Conservation (phyloP, 2,888 invertebrate genomes). For the Diloba caeruleocephala region DNA sequence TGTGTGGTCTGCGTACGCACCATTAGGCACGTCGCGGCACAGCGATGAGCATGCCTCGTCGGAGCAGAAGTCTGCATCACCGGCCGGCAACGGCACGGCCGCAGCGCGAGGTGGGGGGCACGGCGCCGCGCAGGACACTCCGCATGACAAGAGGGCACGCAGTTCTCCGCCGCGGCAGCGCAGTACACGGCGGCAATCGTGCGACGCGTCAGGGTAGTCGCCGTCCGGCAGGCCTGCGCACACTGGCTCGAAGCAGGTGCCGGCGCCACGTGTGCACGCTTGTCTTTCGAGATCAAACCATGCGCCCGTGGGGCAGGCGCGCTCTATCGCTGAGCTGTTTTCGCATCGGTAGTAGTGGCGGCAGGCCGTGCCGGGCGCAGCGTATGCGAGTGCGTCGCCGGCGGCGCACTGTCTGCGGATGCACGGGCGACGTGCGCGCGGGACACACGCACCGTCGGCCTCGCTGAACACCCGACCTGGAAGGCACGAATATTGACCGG, state of each 20-base stretch:
- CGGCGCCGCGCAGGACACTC: slow-evolving; percentile 61
- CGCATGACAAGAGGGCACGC: slow-evolving; percentile 73
- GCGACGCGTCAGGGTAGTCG: slow-evolving; percentile 88
- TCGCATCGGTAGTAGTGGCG: slow-evolving; percentile 89
- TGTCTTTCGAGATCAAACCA: slow-evolving; percentile 89
- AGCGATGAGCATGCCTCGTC: slow-evolving; percentile 84
- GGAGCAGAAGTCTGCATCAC: slow-evolving; percentile 86
- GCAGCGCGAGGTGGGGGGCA: slow-evolving; percentile 81
- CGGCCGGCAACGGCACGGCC: slow-evolving; percentile 82
- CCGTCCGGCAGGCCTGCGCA: slow-evolving; percentile 89
- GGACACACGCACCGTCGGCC: slow-evolving; percentile 78
- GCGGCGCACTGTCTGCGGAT: slow-evolving; percentile 77
- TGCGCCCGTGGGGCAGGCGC: slow-evolving; percentile 86
- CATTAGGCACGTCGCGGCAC: slow-evolving; percentile 86
- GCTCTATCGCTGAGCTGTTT: slow-evolving; percentile 81
- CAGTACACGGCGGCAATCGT: slow-evolving; percentile 87
- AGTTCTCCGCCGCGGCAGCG: slow-evolving; percentile 85
- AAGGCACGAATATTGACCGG: slow-evolving; percentile 76
- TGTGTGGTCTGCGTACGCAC: slow-evolving; percentile 88
- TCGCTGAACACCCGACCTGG: slow-evolving; percentile 81
- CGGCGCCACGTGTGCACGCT: slow-evolving; percentile 86
- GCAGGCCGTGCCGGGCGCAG: slow-evolving; percentile 89
- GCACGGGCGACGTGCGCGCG: slow-evolving; percentile 73
- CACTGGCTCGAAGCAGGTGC: slow-evolving; percentile 89
- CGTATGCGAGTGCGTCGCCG: slow-evolving; percentile 79